Evolutionary conservation across 2,888 invertebrate genomes (phyloP), one percentile per base, ranked within the genome.

Genomic region (Dinocampus coccinellae): DNA sequence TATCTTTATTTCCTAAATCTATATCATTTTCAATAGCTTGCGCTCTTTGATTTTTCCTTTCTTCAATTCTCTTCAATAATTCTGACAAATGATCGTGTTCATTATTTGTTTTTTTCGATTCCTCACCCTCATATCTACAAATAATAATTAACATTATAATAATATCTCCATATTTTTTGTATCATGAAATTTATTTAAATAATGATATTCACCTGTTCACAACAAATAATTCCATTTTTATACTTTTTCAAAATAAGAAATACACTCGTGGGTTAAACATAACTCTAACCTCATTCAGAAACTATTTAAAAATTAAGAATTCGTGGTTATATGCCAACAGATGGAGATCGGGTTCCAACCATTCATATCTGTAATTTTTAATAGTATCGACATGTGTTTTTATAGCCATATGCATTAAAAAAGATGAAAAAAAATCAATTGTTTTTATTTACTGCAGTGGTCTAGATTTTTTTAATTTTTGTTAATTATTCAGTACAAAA

Each of bases 71-170:
- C 64, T 82, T 82, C 36, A 83, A 72, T 53, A 83, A 76, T 24
- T 75, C 77, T 13, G 83, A 75, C 2, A 85, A 75, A 73, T 86
- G 81, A 64, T 77, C 75, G 16, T 72, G 70, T 74, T 81, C 61
- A 79, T 82, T 77, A 77, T 83, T 74, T 33, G 71, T 42, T 70
- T 67, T 58, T 7, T 72, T 75, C 11, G 57, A 16, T 52, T 79
- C 73, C 53, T 77, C 82, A 3, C 79, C 82, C 39, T 80, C 76
- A 63, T 84, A 85, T 74, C 85, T 87, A 62, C 29, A 39, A 39
- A n/a, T n/a, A 29, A 47, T 10, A 33, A 10, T 52, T 20, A 29
- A 26, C 52, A 24, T 36, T 16, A 13, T 24, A 22, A 2, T 42
- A 3, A 47, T 6, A 22, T 7, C 10, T 33, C 9, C 7, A 55